Conservation (phyloP, 2,113 vertebrate genomes). For the Xenopus laevis region DNA sequence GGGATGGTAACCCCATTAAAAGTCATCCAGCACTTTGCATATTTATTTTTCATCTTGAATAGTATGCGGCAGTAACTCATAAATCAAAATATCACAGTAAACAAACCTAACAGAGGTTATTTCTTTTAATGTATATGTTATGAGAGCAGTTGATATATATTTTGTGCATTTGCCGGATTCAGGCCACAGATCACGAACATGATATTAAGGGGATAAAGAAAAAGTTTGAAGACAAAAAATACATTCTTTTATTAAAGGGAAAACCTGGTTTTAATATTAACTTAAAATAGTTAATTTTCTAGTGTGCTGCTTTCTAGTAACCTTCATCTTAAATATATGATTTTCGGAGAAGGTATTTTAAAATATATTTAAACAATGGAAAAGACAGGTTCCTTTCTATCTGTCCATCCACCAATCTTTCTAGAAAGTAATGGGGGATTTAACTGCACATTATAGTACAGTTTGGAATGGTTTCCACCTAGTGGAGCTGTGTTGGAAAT, state of each 20-base stretch:
- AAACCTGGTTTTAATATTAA: not conserved
- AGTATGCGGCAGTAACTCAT: constrained; percentile 59
- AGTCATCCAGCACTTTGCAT: constrained; percentile 65
- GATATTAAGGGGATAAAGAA: constrained; percentile 1
- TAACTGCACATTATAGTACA: no score
- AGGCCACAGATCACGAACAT: constrained; percentile 8
- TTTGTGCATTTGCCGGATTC: constrained; percentile 1
- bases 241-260: not conserved
- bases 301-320: no score
- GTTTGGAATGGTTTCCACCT: no score
- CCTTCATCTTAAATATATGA: no score
- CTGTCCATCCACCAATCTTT: no score
- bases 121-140: constrained; percentile 51
- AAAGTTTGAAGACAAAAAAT: not conserved
- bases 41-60: constrained; percentile 69
- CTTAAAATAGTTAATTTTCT: no score
- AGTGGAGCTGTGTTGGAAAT: no score
- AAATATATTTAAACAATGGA: no score
- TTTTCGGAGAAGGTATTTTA: no score
- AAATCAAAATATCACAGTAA: constrained; percentile 67
- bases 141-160: constrained; percentile 14
- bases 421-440: no score
- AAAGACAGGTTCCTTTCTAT: no score
- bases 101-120: constrained; percentile 64
- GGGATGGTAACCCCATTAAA: constrained; percentile 68